A percentile compares a stretch with the other conserved stretches of the same genome.
phyloP scores from a whole-genome alignment of 1,140 invertebrate species.

The Metopolophium dirhodum region DNA sequence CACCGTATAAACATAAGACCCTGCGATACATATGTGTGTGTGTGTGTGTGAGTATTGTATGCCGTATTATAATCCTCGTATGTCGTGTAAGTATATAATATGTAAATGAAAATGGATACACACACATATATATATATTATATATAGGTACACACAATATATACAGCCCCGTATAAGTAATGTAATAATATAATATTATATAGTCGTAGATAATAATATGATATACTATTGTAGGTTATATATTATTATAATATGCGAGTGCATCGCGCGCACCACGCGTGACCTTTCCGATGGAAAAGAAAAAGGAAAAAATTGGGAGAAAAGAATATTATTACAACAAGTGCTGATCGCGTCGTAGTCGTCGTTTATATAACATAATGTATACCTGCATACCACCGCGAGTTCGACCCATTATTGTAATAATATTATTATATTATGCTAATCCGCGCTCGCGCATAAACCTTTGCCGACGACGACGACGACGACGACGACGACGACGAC shows the following conservation, averaged over 20 bases:
- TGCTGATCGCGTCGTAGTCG: background rate
- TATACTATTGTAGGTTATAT: background rate
- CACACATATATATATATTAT: no score
- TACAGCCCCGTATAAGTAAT: no score
- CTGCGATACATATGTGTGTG: no score
- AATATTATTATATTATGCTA: background rate
- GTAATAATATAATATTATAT: background rate
- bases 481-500: background rate
- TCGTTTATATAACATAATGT: background rate
- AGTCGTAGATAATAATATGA: background rate
- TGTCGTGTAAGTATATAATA: no score
- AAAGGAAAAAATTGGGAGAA: background rate
- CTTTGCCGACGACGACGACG: background rate
- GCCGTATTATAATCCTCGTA: background rate
- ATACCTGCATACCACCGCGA: no score
- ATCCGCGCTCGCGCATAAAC: background rate
- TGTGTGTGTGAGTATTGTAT: background rate
- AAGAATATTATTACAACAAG: background rate
- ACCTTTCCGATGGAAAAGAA: background rate
- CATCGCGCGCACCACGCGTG: background rate
- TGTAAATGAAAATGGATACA: background rate
- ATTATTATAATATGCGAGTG: background rate
- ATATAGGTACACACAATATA: no score
- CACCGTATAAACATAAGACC: background rate
- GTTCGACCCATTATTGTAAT: background rate